phyloP scores from a whole-genome alignment of 1,140 invertebrate species.

The Carposina sasakii region DNA sequence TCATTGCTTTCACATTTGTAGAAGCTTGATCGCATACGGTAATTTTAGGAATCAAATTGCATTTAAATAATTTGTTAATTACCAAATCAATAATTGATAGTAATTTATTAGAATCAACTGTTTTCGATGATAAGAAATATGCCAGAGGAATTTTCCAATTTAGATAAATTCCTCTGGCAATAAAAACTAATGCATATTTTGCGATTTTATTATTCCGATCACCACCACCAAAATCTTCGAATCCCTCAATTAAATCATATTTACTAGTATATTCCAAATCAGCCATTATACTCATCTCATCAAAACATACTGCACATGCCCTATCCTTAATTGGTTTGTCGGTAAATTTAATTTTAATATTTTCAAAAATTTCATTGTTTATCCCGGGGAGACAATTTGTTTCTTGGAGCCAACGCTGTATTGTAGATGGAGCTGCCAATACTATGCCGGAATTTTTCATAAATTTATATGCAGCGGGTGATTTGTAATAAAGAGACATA shows the following conservation, averaged over 20 bases:
- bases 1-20: constrained; percentile 11
- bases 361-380: constrained; percentile 13
- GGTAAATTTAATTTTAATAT: constrained; percentile 16
- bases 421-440: constrained; percentile 14
- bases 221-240: constrained; percentile 22
- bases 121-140: constrained; percentile 10
- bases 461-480: constrained; percentile 13
- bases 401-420: constrained; percentile 12
- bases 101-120: constrained; percentile 11
- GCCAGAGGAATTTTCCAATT: constrained; percentile 15
- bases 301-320: constrained; percentile 17
- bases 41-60: constrained; percentile 9
- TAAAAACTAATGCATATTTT: constrained; percentile 17
- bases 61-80: constrained; percentile 13
- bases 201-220: constrained; percentile 4
- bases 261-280: constrained; percentile 18
- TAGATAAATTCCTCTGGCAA: constrained; percentile 16
- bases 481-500: constrained; percentile 13
- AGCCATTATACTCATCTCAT: constrained; percentile 17
- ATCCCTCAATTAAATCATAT: constrained; percentile 19
- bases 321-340: constrained; percentile 10
- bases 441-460: constrained; percentile 10
- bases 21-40: constrained; percentile 14
- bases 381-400: constrained; percentile 13
- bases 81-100: neutral